Evolutionary conservation across 2,113 vertebrate species (phyloP).

Genomic region (Verasper variegatus): DNA sequence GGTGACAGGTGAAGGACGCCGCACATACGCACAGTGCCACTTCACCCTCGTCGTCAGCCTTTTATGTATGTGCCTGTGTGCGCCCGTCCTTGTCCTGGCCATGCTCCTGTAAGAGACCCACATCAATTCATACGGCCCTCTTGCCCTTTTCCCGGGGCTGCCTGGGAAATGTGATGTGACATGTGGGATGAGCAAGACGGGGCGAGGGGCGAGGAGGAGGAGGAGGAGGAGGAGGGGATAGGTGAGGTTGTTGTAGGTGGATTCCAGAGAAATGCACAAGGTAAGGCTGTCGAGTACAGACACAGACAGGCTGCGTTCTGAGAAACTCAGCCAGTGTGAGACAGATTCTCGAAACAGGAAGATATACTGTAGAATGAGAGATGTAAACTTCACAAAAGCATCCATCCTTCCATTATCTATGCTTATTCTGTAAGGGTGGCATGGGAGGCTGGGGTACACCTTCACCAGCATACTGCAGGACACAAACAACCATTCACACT

Average conservation of each 20-base stretch:
- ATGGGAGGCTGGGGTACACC: too few relatives aligned
- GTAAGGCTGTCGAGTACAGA: conserved; percentile 13
- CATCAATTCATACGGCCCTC: conserved; percentile 67
- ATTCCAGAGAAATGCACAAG: conserved; percentile 47
- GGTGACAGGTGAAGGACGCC: conserved; percentile 63
- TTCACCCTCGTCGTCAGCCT: conserved; percentile 25
- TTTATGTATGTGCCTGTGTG: conserved; percentile 22
- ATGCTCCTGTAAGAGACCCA: conserved; percentile 63
- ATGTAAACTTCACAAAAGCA: not conserved
- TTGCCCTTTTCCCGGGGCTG: conserved; percentile 78
- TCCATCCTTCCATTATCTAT: not conserved
- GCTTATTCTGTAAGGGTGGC: not conserved
- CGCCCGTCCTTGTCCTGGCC: conserved; percentile 58
- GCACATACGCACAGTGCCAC: conserved; percentile 32
- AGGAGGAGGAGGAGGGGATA: conserved; percentile 1
- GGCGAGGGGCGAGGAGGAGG: conserved; percentile 13
- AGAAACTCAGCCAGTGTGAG: conserved; percentile 16
- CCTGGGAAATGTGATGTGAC: conserved; percentile 80
- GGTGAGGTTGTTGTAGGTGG: conserved; percentile 50
- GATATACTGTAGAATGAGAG: not conserved
- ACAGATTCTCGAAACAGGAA: not conserved
- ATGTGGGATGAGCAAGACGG: conserved; percentile 69
- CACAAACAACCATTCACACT: too few relatives aligned
- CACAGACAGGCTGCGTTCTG: conserved; percentile 7
- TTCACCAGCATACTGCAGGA: too few relatives aligned